phyloP scores from a whole-genome alignment of 2,113 vertebrate species.

The Sturnus vulgaris region DNA sequence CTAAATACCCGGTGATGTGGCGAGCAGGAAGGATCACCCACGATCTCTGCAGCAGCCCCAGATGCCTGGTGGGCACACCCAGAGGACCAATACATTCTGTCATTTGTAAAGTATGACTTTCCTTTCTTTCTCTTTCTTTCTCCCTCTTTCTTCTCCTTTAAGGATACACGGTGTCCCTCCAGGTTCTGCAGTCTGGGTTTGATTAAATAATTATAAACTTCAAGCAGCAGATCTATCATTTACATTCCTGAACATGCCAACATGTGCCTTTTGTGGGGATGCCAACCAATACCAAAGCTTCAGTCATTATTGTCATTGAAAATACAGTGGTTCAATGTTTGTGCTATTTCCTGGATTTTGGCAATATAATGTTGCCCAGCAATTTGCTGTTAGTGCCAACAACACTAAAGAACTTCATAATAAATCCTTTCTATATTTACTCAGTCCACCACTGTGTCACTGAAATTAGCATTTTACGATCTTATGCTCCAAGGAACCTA shows the following conservation, averaged over 20 bases:
- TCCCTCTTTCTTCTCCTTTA: conserved; percentile 7
- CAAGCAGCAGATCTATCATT: conserved; percentile 73
- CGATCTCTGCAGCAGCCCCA: not conserved
- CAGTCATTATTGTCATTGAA: conserved; percentile 67
- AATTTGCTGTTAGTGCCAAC: conserved; percentile 60
- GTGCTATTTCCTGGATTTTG: conserved; percentile 69
- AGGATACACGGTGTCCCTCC: conserved; percentile 55
- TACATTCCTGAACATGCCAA: conserved; percentile 73
- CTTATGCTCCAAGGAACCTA: conserved; percentile 66
- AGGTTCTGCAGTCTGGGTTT: conserved; percentile 72
- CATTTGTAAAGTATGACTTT: conserved; percentile 23
- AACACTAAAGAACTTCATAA: conserved; percentile 61
- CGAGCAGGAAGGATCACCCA: not conserved
- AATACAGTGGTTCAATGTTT: conserved; percentile 68
- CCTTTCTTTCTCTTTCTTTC: not conserved
- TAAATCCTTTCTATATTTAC: conserved; percentile 76
- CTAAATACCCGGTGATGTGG: not conserved
- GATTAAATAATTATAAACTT: conserved; percentile 78
- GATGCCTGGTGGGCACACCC: not conserved
- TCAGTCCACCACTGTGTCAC: conserved; percentile 63
- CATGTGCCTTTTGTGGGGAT: conserved; percentile 68
- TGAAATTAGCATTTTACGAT: conserved; percentile 73
- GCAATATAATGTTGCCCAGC: conserved; percentile 64
- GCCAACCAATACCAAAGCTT: conserved; percentile 66
- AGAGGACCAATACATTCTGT: not conserved